Percentiles rank a stretch among this genome's conserved stretches.
phyloP scores from a whole-genome alignment of 2,113 vertebrate genomes.

The Calonectris borealis region DNA sequence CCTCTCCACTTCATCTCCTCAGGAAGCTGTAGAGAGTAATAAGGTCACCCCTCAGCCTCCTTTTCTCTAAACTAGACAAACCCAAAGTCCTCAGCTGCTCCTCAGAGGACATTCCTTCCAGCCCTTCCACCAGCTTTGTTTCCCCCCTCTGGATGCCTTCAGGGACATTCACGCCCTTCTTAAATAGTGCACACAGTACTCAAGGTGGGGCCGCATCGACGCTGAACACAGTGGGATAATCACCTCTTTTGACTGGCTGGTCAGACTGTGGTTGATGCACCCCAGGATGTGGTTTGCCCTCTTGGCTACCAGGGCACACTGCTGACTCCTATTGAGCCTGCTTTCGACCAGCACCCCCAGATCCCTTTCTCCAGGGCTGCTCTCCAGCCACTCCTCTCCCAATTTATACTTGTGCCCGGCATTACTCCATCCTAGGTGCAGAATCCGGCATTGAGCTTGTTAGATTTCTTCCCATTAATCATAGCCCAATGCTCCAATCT shows the following conservation, averaged over 20 bases:
- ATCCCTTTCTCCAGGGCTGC: background rate
- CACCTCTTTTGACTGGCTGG: background rate
- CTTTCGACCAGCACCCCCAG: background rate
- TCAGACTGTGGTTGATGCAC: background rate
- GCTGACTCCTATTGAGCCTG: background rate
- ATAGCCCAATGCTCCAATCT: background rate
- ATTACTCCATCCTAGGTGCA: background rate
- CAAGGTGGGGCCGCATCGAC: background rate
- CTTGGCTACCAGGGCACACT: background rate
- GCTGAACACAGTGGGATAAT: background rate
- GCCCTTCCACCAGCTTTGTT: background rate
- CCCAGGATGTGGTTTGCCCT: background rate
- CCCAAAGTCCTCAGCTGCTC: background rate
- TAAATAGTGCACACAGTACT: background rate
- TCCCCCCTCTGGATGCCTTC: background rate
- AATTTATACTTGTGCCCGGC: background rate
- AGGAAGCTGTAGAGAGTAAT: background rate
- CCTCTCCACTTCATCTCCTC: background rate
- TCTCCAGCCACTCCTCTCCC: background rate
- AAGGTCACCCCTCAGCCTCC: background rate
- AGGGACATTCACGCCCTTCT: background rate
- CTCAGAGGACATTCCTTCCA: too few relatives aligned
- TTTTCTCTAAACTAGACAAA: background rate
- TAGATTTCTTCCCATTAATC: background rate
- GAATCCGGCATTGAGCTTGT: background rate